Conservation (phyloP, 2,888 invertebrate genomes). For the Dolichomitus sp. region DNA sequence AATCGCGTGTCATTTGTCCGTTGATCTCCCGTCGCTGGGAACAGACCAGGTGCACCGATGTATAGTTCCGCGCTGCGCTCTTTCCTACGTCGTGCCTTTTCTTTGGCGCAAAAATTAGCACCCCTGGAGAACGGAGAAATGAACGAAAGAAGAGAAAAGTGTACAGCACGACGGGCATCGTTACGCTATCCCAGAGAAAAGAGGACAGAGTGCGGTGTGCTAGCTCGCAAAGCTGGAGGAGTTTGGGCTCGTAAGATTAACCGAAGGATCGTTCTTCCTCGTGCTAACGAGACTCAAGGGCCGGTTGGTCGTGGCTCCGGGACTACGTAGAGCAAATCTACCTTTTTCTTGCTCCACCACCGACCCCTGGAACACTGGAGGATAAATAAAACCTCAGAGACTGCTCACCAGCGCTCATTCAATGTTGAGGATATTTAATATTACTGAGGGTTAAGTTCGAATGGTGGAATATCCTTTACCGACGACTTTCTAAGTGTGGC, state of each 20-base stretch:
- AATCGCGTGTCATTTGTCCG: constrained; percentile 86
- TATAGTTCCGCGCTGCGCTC: constrained; percentile 62
- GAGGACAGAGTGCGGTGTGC: constrained; percentile 23
- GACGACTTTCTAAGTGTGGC: not conserved
- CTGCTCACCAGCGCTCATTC: not conserved
- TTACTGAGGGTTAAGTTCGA: constrained; percentile 12
- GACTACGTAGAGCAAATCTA: constrained; percentile 56
- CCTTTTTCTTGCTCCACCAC: constrained; percentile 45
- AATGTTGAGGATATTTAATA: constrained; percentile 45
- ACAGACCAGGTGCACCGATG: constrained; percentile 78
- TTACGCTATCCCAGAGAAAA: constrained; percentile 39
- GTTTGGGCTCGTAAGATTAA: constrained; percentile 74
- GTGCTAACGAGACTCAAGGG: constrained; percentile 76
- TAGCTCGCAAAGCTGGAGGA: constrained; percentile 9
- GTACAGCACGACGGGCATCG: constrained; percentile 18
- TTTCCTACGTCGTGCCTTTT: constrained; percentile 73
- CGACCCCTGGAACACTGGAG: not conserved
- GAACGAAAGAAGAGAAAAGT: constrained; percentile 46
- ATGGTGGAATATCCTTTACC: not conserved
- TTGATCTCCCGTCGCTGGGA: constrained; percentile 84
- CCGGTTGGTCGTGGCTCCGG: constrained; percentile 61
- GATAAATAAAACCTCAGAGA: constrained; percentile 28
- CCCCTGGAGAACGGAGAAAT: constrained; percentile 68
- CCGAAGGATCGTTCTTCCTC: constrained; percentile 73
- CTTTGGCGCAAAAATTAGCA: constrained; percentile 83